A percentile compares a stretch with the other conserved stretches of the same genome.
These are phyloP conservation scores for Oscheius sp. DNA, from an alignment of 2,888 invertebrate genomes.

Conservation along the genomic window DNA sequence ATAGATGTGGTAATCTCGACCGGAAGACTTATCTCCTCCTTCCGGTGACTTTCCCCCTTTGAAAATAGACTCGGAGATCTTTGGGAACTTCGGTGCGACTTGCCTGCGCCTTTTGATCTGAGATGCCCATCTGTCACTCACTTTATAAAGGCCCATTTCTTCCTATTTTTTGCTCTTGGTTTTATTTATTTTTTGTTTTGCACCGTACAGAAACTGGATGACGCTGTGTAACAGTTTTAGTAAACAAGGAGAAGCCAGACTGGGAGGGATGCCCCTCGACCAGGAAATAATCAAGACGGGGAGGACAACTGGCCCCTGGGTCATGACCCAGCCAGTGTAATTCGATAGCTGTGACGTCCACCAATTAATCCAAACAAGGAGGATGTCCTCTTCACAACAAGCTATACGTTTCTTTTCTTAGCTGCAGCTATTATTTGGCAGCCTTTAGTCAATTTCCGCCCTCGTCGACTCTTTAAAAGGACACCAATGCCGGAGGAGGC, in stretches of 20 bases:
- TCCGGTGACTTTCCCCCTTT: not conserved
- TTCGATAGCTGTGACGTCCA: slow-evolving; percentile 7
- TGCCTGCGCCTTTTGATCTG: not conserved
- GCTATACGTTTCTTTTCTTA: slow-evolving; percentile 25
- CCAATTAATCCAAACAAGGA: slow-evolving; percentile 24
- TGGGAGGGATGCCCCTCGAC: not conserved
- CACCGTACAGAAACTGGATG: slow-evolving; percentile 6
- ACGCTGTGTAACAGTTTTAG: slow-evolving; percentile 5
- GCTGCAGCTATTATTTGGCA: slow-evolving; percentile 7
- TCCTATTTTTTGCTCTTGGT: not conserved
- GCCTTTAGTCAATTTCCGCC: slow-evolving; percentile 14
- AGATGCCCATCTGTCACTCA: not conserved
- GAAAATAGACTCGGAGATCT: not conserved
- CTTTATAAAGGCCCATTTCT: not conserved
- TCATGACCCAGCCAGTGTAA: slow-evolving; percentile 14
- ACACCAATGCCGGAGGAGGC: not conserved
- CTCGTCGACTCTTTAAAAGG: not conserved
- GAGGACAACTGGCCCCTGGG: slow-evolving; percentile 1
- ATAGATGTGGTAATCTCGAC: not conserved
- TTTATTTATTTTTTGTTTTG: not conserved
- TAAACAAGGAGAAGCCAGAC: not conserved
- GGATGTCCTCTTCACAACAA: not conserved
- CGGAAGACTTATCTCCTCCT: slow-evolving; percentile 17
- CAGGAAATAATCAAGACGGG: not conserved
- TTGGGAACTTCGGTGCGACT: not conserved